phyloP scores from a whole-genome alignment of 2,113 vertebrate genomes.

The Toxostoma redivivum region DNA sequence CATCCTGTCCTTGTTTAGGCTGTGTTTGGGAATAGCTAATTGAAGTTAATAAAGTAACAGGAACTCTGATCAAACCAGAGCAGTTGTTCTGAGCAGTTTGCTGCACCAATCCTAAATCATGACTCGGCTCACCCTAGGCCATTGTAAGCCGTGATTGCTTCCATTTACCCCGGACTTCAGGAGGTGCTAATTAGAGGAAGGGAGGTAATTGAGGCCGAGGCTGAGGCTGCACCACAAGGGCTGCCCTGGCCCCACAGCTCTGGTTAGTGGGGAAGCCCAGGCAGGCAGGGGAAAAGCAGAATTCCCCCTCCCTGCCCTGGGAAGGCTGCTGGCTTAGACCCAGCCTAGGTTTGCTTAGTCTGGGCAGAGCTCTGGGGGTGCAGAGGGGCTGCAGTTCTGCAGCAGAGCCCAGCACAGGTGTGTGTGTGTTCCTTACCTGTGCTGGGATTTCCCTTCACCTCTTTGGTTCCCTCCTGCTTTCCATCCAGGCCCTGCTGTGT shows the following conservation, averaged over 20 bases:
- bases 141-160: not conserved
- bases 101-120: not conserved
- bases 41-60: not conserved
- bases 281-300: not conserved
- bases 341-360: not conserved
- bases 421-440: not conserved
- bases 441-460: not conserved
- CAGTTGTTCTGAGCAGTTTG: not conserved
- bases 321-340: not conserved
- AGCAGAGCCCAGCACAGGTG: not conserved
- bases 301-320: not conserved
- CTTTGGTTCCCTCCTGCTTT: not conserved
- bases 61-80: not conserved
- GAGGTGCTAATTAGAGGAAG: slow-evolving; percentile 30
- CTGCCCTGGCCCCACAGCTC: not conserved
- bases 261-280: not conserved
- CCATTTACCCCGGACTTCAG: not conserved
- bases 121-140: not conserved
- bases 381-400: not conserved
- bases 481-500: rapidly evolving
- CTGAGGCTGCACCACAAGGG: not conserved
- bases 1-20: not conserved
- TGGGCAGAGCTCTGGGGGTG: not conserved
- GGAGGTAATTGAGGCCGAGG: not conserved
- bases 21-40: not conserved